Conservation (phyloP, 2,888 invertebrate species). For the Hypolimnas misippus region DNA sequence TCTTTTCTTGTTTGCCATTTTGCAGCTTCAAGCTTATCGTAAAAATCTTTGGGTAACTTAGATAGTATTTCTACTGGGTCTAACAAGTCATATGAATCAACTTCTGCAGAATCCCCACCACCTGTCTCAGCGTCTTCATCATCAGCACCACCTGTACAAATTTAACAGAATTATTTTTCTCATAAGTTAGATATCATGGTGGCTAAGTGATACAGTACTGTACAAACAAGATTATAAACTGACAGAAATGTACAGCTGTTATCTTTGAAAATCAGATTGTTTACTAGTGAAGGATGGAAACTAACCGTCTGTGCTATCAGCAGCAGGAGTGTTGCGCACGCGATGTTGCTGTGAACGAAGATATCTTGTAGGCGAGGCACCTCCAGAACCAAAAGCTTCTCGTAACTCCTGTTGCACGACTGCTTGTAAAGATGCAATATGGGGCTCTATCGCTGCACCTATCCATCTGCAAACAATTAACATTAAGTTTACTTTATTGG, state of each 20-base stretch:
- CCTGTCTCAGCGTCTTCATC: constrained; percentile 85
- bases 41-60: constrained; percentile 97
- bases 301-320: constrained; percentile 1
- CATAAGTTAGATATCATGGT: too few relatives aligned
- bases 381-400: constrained; percentile 92
- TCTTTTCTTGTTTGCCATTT: constrained; percentile 99
- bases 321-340: constrained; percentile 66
- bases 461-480: constrained; percentile 88
- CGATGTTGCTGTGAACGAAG: constrained; percentile 92
- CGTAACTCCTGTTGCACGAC: constrained; percentile 95
- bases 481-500: too few relatives aligned
- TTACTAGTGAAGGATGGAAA: neutral
- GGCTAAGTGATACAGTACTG: too few relatives aligned
- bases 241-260: too few relatives aligned
- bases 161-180: neutral
- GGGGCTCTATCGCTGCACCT: constrained; percentile 91
- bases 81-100: constrained; percentile 95
- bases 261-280: too few relatives aligned
- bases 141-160: constrained; percentile 65
- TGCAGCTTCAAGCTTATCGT: constrained; percentile 96
- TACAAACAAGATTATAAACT: too few relatives aligned
- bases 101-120: constrained; percentile 85
- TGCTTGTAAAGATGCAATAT: constrained; percentile 93
- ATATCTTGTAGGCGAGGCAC: constrained; percentile 88
- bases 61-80: constrained; percentile 97